A percentile compares a stretch with the other conserved stretches of the same genome.
Conservation (phyloP, 2,888 invertebrate genomes). For the Lithophane leautieri region DNA sequence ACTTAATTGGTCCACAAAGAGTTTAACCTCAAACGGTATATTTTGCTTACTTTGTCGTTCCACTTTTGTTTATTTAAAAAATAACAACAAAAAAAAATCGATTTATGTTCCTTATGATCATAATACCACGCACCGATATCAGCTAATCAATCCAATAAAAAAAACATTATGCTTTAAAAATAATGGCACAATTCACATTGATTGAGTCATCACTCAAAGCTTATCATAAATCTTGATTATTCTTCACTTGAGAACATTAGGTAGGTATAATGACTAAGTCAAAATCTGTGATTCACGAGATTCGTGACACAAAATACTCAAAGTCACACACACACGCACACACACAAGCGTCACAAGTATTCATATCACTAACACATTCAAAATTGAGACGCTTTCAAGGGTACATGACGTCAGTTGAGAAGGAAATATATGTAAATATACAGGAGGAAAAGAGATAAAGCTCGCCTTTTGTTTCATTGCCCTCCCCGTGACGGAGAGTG, state of each 20-base stretch:
- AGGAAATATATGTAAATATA: conserved; percentile 76
- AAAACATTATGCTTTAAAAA: conserved; percentile 3
- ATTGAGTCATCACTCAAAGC: conserved; percentile 43
- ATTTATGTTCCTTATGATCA: background rate
- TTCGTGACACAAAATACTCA: conserved; percentile 69
- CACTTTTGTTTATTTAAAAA: background rate
- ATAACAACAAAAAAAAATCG: background rate
- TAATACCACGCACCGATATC: background rate
- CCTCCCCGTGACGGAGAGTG: conserved; percentile 84
- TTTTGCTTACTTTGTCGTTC: background rate
- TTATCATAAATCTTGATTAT: conserved; percentile 38
- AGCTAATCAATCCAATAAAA: conserved; percentile 7
- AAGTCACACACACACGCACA: conserved; percentile 72
- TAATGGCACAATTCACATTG: conserved; percentile 20
- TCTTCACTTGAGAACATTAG: conserved; percentile 32
- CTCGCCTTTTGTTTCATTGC: conserved; percentile 88
- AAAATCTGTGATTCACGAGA: conserved; percentile 68
- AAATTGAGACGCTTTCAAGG: conserved; percentile 83
- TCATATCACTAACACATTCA: conserved; percentile 81
- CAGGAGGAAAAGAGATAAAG: conserved; percentile 76
- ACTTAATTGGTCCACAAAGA: background rate
- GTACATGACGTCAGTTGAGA: conserved; percentile 82
- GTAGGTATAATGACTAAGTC: conserved; percentile 51
- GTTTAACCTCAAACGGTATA: background rate
- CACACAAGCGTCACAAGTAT: conserved; percentile 73